These are phyloP conservation scores for Pteronotus mesoamericanus DNA, from an alignment of 2,797 vertebrate species.

Conservation along the genomic window DNA sequence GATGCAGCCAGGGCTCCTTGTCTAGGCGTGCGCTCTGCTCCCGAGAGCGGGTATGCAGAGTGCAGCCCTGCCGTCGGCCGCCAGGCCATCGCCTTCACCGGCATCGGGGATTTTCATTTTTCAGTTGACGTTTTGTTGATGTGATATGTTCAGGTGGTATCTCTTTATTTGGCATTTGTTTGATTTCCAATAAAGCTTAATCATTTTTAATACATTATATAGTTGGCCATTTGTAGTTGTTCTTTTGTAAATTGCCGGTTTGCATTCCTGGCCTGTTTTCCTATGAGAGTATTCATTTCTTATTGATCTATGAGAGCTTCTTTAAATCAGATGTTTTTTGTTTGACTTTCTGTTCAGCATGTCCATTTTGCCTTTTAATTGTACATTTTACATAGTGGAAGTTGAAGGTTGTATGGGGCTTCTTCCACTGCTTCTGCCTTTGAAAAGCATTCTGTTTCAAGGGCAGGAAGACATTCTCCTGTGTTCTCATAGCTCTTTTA, in stretches of 20 bases:
- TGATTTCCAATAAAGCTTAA: not conserved
- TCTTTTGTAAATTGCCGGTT: not conserved
- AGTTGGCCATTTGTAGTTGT: not conserved
- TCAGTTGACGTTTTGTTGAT: not conserved
- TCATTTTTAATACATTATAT: not conserved
- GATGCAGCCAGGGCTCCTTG: not conserved
- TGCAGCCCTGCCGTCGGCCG: rapidly evolving
- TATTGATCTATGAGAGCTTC: not conserved
- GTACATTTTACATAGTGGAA: not conserved
- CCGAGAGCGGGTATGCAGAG: too few species aligned
- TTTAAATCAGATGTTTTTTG: not conserved
- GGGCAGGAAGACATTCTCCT: not conserved
- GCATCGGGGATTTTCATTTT: not conserved
- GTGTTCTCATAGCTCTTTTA: not conserved
- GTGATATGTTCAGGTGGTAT: not conserved
- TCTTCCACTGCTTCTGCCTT: not conserved
- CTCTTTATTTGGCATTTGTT: not conserved
- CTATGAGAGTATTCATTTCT: not conserved
- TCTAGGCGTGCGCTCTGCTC: too few species aligned
- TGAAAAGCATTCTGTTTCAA: not conserved
- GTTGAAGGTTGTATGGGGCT: not conserved
- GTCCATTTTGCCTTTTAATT: not conserved
- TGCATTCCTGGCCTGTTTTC: not conserved
- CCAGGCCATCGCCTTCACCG: not conserved
- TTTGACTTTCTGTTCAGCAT: not conserved